Evolutionary conservation across 2,113 vertebrate genomes (phyloP).

Genomic region (Tachycineta bicolor): DNA sequence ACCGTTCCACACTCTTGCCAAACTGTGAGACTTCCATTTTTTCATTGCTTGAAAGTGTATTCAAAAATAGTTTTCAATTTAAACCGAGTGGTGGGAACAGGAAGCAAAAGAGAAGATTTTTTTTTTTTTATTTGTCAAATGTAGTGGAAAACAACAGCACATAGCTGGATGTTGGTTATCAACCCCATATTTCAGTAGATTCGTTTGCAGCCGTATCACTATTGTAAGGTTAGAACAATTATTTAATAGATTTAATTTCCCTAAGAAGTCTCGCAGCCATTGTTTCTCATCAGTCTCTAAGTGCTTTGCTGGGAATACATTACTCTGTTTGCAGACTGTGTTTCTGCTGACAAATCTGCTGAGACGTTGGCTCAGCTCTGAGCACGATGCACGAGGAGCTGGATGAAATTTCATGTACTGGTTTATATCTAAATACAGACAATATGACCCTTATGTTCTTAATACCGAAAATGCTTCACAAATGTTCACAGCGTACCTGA

Average conservation of each 20-base stretch:
- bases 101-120: neutral
- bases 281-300: neutral
- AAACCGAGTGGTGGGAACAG: neutral
- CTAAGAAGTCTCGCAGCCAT: neutral
- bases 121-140: neutral
- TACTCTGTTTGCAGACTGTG: neutral
- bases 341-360: conserved; percentile 39
- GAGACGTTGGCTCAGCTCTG: neutral
- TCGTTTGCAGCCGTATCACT: neutral
- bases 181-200: neutral
- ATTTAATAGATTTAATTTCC: neutral
- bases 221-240: neutral
- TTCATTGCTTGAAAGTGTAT: neutral
- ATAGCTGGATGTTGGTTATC: neutral
- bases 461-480: neutral
- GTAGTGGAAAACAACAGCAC: neutral
- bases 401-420: neutral
- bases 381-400: neutral
- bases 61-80: neutral
- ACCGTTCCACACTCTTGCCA: neutral
- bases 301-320: neutral
- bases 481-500: neutral
- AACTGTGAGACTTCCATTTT: neutral
- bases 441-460: neutral
- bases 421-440: neutral